A percentile compares a stretch with the other conserved stretches of the same genome.
Evolutionary conservation across 2,797 vertebrate species (phyloP).

Genomic region (Micromesistius poutassou): DNA sequence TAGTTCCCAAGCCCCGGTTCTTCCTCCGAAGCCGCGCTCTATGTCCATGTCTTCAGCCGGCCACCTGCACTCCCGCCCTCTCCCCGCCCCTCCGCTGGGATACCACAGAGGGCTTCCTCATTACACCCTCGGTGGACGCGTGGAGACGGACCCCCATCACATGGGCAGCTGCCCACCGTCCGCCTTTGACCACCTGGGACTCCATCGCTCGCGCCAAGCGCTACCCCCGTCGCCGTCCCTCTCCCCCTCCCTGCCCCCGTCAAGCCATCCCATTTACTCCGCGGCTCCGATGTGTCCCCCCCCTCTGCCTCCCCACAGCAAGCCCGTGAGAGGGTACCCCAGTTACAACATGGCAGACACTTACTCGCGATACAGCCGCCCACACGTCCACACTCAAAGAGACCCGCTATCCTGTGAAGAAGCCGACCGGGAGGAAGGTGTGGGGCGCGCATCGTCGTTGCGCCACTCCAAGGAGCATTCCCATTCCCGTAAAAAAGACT

Average conservation of each 20-base stretch:
- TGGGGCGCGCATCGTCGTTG: conserved; percentile 50
- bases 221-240: conserved; percentile 75
- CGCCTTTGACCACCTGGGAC: conserved; percentile 78
- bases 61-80: conserved; percentile 71
- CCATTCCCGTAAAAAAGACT: conserved; percentile 59
- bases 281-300: conserved; percentile 71
- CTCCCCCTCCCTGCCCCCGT: conserved; percentile 74
- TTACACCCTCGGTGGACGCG: conserved; percentile 67
- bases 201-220: conserved; percentile 76
- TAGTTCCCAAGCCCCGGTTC: conserved; percentile 64
- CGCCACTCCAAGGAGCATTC: conserved; percentile 63
- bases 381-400: conserved; percentile 62
- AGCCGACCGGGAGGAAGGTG: conserved; percentile 51
- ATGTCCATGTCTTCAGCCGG: conserved; percentile 75
- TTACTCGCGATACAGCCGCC: conserved; percentile 64
- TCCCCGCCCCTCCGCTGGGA: conserved; percentile 73
- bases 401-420: conserved; percentile 74
- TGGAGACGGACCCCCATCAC: conserved; percentile 79
- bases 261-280: conserved; percentile 72
- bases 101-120: conserved; percentile 71
- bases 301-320: conserved; percentile 77
- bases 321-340: conserved; percentile 67
- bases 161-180: conserved; percentile 73
- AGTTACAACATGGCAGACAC: conserved; percentile 60
- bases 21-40: conserved; percentile 76